Conservation (phyloP, 2,113 vertebrate species). For the Notarius lentiginosus region DNA sequence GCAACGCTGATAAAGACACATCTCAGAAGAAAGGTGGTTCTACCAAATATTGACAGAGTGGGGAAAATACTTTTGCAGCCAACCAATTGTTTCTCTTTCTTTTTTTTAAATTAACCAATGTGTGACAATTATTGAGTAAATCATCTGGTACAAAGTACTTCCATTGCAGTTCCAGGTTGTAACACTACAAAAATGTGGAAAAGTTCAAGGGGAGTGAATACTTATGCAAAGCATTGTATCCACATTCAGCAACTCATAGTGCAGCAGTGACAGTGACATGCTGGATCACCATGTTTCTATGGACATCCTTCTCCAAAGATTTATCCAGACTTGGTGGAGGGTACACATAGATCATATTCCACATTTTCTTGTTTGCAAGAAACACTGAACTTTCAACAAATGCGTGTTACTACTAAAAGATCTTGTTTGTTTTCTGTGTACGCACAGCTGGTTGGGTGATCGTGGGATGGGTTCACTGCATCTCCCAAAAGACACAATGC, state of each 20-base stretch:
- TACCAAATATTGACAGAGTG: background rate
- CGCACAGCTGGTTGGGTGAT: background rate
- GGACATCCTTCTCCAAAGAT: background rate
- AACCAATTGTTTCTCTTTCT: background rate
- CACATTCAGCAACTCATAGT: background rate
- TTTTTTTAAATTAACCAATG: background rate
- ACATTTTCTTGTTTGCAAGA: conserved; percentile 10
- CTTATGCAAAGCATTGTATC: background rate
- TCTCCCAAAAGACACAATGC: background rate
- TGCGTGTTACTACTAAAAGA: background rate
- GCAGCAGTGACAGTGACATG: background rate
- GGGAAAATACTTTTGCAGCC: background rate
- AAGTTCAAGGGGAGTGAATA: background rate
- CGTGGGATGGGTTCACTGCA: background rate
- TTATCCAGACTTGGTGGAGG: background rate
- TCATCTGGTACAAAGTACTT: background rate
- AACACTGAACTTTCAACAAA: background rate
- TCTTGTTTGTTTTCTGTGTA: background rate
- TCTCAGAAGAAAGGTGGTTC: background rate
- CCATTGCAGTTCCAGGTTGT: background rate
- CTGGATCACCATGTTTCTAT: background rate
- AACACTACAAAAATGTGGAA: background rate
- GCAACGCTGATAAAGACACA: background rate
- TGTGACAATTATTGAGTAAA: background rate
- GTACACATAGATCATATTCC: background rate